Conservation (phyloP, 2,888 invertebrate species). For the Spilarctia lutea region DNA sequence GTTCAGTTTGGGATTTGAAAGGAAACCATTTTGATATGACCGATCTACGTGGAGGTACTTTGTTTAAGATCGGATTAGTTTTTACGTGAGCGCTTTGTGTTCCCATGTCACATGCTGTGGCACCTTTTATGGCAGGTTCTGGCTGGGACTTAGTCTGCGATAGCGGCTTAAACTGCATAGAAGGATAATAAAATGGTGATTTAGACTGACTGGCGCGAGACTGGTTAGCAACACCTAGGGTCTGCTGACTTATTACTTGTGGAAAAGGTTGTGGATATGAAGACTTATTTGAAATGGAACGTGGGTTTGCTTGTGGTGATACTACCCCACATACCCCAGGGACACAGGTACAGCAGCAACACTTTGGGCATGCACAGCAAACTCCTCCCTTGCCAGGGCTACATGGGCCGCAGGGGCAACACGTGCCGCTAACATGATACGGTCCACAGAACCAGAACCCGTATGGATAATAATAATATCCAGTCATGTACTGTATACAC, state of each 20-base stretch:
- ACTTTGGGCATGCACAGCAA: conserved; percentile 14
- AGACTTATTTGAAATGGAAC: neutral
- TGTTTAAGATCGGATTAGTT: neutral
- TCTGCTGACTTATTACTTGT: conserved; percentile 1
- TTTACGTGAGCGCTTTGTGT: neutral
- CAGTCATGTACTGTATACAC: conserved; percentile 76
- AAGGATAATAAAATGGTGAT: neutral
- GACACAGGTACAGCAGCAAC: conserved; percentile 10
- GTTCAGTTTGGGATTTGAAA: neutral
- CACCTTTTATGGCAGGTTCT: neutral
- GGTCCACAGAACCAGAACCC: conserved; percentile 79
- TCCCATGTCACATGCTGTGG: neutral
- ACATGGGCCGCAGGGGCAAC: conserved; percentile 14
- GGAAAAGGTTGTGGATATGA: conserved; percentile 6
- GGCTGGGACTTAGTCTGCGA: neutral
- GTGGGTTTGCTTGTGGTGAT: neutral
- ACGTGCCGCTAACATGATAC: conserved; percentile 68
- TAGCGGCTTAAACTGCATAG: conserved; percentile 10
- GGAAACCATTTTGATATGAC: conserved; percentile 16
- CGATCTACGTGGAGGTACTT: neutral
- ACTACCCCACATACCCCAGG: conserved; percentile 1
- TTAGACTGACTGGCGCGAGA: neutral
- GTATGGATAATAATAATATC: conserved; percentile 79
- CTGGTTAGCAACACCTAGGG: neutral
- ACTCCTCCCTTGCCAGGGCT: conserved; percentile 13